These are phyloP conservation scores for Tholera decimalis DNA, from an alignment of 2,888 invertebrate species.

Conservation along the genomic window DNA sequence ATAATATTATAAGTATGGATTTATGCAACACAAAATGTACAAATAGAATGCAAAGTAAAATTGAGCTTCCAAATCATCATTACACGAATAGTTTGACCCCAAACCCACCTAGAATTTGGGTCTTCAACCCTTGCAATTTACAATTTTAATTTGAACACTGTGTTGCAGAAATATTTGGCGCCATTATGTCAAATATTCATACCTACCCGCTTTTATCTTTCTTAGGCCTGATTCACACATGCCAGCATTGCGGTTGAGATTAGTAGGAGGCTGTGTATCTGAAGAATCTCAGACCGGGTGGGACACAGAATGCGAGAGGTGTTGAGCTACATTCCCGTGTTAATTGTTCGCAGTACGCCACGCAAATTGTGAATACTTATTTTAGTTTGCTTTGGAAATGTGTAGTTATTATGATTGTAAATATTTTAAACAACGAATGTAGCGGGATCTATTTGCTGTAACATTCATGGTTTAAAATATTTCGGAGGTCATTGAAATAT, in stretches of 20 bases:
- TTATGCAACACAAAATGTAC: no score
- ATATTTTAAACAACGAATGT: no score
- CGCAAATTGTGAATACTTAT: constrained; percentile 16
- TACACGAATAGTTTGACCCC: constrained; percentile 17
- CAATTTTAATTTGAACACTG: constrained; percentile 26
- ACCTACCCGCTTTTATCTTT: not conserved
- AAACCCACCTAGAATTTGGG: not conserved
- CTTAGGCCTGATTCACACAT: not conserved
- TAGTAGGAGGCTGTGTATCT: constrained; percentile 44
- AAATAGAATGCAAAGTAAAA: not conserved
- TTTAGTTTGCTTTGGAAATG: not conserved
- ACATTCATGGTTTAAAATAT: not conserved
- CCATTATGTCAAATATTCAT: constrained; percentile 14
- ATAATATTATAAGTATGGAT: no score
- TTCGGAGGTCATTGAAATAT: not conserved
- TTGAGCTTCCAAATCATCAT: constrained; percentile 1
- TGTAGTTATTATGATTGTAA: not conserved
- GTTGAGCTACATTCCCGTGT: constrained; percentile 41
- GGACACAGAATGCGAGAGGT: constrained; percentile 8
- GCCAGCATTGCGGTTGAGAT: constrained; percentile 24
- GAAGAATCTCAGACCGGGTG: constrained; percentile 37
- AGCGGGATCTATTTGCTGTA: no score
- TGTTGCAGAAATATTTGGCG: constrained; percentile 11
- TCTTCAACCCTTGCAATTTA: constrained; percentile 1
- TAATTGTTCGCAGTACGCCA: constrained; percentile 35